Evolutionary conservation across 2,888 invertebrate species (phyloP).

Genomic region (Morpho helenor): DNA sequence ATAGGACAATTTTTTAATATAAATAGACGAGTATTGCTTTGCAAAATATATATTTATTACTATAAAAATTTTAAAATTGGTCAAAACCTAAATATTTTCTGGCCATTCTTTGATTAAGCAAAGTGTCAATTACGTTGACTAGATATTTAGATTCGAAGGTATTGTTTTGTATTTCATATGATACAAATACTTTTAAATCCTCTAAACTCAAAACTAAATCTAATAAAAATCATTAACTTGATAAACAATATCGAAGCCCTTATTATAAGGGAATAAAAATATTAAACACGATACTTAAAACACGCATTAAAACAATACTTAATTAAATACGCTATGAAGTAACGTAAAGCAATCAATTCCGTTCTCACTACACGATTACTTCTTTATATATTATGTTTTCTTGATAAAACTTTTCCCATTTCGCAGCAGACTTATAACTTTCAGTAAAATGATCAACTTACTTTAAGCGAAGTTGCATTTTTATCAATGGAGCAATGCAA

Average conservation of each 20-base stretch:
- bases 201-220: background rate
- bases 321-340: slow-evolving; percentile 2
- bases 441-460: no score
- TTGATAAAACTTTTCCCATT: no score
- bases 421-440: no score
- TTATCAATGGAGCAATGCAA: slow-evolving; percentile 1
- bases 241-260: slow-evolving; percentile 2
- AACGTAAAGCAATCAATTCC: background rate
- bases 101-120: background rate
- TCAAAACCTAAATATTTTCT: no score
- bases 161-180: slow-evolving; percentile 7
- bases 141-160: slow-evolving; percentile 21
- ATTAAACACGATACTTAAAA: slow-evolving; percentile 10
- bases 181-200: no score
- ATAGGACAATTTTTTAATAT: no score
- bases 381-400: no score
- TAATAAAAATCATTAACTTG: background rate
- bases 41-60: no score
- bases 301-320: slow-evolving; percentile 12
- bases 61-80: no score
- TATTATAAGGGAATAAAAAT: slow-evolving; percentile 10
- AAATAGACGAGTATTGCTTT: no score
- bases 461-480: background rate
- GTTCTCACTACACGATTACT: no score
- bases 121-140: slow-evolving; percentile 23